Evolutionary conservation across 2,113 vertebrate genomes (phyloP), one percentile per base, ranked within the genome.

Genomic region (Pomatorhinus ruficollis): DNA sequence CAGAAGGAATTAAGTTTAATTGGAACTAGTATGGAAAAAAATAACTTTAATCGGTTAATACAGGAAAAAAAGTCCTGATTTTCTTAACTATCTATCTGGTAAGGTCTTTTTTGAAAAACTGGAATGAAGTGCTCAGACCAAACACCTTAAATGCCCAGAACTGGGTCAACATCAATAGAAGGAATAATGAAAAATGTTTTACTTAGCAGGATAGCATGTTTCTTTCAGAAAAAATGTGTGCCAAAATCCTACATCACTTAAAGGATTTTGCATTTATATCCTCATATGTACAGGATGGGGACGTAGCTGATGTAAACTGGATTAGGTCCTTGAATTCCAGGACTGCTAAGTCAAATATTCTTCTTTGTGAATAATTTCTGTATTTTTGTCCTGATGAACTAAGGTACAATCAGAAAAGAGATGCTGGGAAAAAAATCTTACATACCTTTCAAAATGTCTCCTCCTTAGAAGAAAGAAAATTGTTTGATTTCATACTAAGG

Each of bases 401-500:
- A 44, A 72, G 15, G 17, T 45, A n/a, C 16, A 76, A 31, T 49
- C 53, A 91, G 12, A 75, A 53, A 79, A 79, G 22, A 75, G 63
- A 27, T 59, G 59, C 20, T 33, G 23, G 21, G 47, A 9, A 64
- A 59, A 79, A 25, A 71, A 37, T 70, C 45, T 66, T 54, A 70
- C 4, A 22, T 24, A 31, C 25, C 3, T 12, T 64, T 95, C 49
- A 64, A 95, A 93, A 17, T n/a, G 28, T 66, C 6, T 45, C 45
- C 64, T 89, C 56, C 39, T 79, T 54, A 47, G 15, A 61, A 92
- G 12, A 86, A 79, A 28, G 45, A 35, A 61, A 45, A 61, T 23
- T 54, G 14, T 30, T 93, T 5, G 1, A 87, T 97, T 96, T 90
- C 77, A 76, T 96, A 88, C 85, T 90, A 95, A 95, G 76, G 92